Evolutionary conservation across 2,113 vertebrate genomes (phyloP).

Genomic region (Cryptotis parvus): DNA sequence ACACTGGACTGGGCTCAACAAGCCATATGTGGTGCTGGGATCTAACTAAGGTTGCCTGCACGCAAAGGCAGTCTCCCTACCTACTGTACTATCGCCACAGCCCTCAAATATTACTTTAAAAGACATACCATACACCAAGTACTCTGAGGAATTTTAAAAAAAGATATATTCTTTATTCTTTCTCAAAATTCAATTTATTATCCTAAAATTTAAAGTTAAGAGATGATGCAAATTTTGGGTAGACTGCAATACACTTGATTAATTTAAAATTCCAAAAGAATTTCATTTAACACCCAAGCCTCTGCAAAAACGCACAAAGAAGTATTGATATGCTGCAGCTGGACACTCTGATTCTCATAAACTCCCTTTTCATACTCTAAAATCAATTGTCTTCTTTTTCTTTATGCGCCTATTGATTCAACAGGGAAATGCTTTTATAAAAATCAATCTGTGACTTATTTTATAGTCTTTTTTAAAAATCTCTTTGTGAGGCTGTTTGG

Average conservation of each 20-base stretch:
- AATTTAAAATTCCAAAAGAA: constrained; percentile 23
- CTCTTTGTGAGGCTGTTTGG: constrained; percentile 22
- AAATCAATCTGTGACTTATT: constrained; percentile 52
- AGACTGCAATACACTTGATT: background rate
- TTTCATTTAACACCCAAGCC: background rate
- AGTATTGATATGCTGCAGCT: background rate
- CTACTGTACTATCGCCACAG: too few relatives aligned
- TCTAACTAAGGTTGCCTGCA: too few relatives aligned
- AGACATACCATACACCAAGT: background rate
- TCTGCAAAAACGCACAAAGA: constrained; percentile 9
- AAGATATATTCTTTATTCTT: background rate
- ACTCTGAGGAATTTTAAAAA: background rate
- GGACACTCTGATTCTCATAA: background rate
- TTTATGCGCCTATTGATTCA: constrained; percentile 45
- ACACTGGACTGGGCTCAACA: too few relatives aligned
- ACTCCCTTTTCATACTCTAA: constrained; percentile 27
- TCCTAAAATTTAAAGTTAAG: constrained; percentile 9
- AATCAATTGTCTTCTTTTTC: constrained; percentile 31
- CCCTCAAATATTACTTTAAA: background rate
- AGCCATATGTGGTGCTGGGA: too few relatives aligned
- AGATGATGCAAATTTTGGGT: background rate
- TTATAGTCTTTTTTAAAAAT: background rate
- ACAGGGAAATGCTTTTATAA: constrained; percentile 53
- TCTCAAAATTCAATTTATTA: background rate
- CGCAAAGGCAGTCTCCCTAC: too few relatives aligned